These are phyloP conservation scores for Actenoides hombroni DNA, from an alignment of 2,113 vertebrate species.

Conservation along the genomic window DNA sequence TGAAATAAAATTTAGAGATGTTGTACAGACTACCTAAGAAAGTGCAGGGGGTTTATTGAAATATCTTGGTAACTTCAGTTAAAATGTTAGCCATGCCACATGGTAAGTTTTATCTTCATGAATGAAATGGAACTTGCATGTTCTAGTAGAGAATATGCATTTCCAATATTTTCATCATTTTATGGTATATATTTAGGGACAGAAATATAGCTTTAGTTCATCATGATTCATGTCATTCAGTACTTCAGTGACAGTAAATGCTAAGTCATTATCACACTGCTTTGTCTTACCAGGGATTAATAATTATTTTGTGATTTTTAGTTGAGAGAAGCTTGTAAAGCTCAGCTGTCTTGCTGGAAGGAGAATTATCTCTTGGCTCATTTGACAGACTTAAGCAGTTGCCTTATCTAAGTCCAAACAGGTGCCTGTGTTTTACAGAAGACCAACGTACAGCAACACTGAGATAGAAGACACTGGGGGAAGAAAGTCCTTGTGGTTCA, in stretches of 20 bases:
- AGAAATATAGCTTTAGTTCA: neutral
- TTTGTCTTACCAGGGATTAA: neutral
- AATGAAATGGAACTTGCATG: neutral
- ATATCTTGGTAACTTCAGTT: neutral
- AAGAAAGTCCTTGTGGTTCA: neutral
- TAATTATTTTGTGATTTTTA: neutral
- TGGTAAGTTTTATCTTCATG: neutral
- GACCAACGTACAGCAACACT: neutral
- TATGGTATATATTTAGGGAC: neutral
- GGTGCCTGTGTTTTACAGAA: neutral
- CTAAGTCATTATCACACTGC: neutral
- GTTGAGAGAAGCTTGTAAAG: neutral
- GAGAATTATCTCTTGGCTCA: neutral
- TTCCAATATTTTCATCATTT: neutral
- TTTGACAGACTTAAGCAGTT: neutral
- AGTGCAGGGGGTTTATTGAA: neutral
- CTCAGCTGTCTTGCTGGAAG: neutral
- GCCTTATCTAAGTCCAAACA: neutral
- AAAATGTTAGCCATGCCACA: neutral
- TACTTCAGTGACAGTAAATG: conserved; percentile 3
- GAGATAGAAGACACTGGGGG: neutral
- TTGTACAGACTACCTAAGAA: neutral
- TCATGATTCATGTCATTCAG: neutral
- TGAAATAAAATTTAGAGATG: neutral
- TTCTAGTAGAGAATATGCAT: conserved; percentile 22